A percentile compares a stretch with the other conserved stretches of the same genome.
phyloP scores from a whole-genome alignment of 2,113 vertebrate genomes.

The Fulmarus glacialis region DNA sequence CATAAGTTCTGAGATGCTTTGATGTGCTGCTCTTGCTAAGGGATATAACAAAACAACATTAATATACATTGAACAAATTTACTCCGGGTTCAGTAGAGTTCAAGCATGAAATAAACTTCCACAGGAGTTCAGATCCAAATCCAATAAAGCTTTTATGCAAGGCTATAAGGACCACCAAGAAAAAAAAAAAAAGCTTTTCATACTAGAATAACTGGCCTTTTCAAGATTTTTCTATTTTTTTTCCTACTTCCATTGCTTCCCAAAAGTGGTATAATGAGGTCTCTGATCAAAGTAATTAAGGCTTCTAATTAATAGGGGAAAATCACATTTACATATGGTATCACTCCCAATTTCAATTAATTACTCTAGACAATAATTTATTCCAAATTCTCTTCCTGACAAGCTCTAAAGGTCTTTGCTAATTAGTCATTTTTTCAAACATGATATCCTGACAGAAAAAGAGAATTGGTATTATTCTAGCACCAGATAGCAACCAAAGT shows the following conservation, averaged over 20 bases:
- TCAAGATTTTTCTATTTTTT: not conserved
- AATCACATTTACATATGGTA: not conserved
- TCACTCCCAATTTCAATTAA: not conserved
- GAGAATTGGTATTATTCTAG: not conserved
- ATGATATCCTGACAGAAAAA: not conserved
- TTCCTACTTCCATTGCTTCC: not conserved
- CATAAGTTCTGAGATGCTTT: not conserved
- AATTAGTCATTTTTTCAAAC: not conserved
- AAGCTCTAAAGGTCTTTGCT: not conserved
- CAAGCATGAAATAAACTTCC: not conserved
- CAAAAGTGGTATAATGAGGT: not conserved
- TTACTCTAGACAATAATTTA: not conserved
- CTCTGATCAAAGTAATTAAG: conserved; percentile 22
- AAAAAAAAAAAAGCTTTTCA: not conserved
- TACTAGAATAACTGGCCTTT: not conserved
- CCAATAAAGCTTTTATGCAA: not conserved
- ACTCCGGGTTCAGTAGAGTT: not conserved
- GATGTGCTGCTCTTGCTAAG: not conserved
- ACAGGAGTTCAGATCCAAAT: not conserved
- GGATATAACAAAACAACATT: not conserved
- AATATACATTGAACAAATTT: not conserved
- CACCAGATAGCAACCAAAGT: not conserved
- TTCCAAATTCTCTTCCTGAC: not conserved
- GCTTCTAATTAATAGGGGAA: not conserved
- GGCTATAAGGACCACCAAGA: fast-evolving